A percentile compares a stretch with the other conserved stretches of the same genome.
Conservation (phyloP, 2,113 vertebrate species). For the Notechis scutatus region DNA sequence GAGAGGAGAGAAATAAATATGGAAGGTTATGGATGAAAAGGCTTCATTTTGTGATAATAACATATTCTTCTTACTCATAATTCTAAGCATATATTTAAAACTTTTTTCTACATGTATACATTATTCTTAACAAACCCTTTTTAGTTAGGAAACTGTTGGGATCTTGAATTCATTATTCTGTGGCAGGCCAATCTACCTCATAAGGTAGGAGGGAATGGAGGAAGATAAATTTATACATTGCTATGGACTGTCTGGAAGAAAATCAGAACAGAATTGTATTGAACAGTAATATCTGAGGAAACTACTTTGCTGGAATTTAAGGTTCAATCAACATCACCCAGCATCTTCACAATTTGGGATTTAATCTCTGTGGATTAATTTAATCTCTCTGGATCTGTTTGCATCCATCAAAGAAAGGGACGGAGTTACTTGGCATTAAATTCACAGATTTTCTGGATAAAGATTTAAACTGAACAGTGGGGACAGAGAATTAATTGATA, state of each 20-base stretch:
- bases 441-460: too few species aligned
- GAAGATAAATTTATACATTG: background rate
- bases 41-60: background rate
- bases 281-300: background rate
- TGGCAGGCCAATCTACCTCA: background rate
- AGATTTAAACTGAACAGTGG: too few species aligned
- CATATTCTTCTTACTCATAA: too few species aligned
- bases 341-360: background rate
- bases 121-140: background rate
- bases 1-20: background rate
- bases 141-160: background rate
- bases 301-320: background rate
- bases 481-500: too few species aligned
- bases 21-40: background rate
- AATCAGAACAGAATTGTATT: background rate
- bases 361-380: background rate
- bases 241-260: background rate
- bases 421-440: too few species aligned
- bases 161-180: background rate
- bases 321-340: background rate
- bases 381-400: too few species aligned
- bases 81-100: background rate
- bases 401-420: too few species aligned
- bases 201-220: background rate
- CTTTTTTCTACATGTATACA: background rate